phyloP scores from a whole-genome alignment of 2,888 invertebrate species.

The Lobophora halterata region DNA sequence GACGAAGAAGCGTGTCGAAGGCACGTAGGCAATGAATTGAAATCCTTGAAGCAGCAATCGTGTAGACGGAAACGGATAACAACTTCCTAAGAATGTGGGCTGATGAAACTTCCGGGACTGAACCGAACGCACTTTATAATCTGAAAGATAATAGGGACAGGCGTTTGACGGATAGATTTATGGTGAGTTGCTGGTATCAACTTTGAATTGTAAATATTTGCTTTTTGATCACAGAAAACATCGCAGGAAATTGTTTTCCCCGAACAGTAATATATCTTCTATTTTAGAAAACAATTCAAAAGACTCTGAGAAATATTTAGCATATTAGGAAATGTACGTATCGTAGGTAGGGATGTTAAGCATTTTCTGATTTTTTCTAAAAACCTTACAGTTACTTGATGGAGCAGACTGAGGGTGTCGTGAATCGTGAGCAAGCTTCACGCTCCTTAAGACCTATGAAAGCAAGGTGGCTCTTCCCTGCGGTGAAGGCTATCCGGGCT shows the following conservation, averaged over 20 bases:
- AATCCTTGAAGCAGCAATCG: slow-evolving; percentile 14
- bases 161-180: slow-evolving; percentile 21
- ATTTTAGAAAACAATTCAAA: not conserved
- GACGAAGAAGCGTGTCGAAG: slow-evolving; percentile 14
- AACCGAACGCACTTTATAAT: slow-evolving; percentile 22
- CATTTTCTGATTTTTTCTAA: slow-evolving; percentile 50
- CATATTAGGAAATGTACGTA: slow-evolving; percentile 5
- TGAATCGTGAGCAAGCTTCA: slow-evolving; percentile 40
- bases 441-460: slow-evolving; percentile 40
- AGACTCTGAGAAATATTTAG: not conserved
- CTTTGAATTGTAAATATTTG: not conserved
- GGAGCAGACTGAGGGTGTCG: slow-evolving; percentile 50
- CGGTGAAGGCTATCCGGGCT: slow-evolving; percentile 52
- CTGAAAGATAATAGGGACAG: slow-evolving; percentile 27
- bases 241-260: slow-evolving; percentile 3
- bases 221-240: slow-evolving; percentile 1
- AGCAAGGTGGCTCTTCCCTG: slow-evolving; percentile 49
- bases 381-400: slow-evolving; percentile 63
- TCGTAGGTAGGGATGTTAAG: slow-evolving; percentile 10
- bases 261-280: not conserved
- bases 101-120: slow-evolving; percentile 41
- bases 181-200: slow-evolving; percentile 27
- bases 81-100: slow-evolving; percentile 36
- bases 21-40: slow-evolving; percentile 16
- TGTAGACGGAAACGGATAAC: slow-evolving; percentile 18